Percentiles rank a stretch among this genome's conserved stretches.
Conservation (phyloP, 2,888 invertebrate species). For the Lepidochrysops patricia region DNA sequence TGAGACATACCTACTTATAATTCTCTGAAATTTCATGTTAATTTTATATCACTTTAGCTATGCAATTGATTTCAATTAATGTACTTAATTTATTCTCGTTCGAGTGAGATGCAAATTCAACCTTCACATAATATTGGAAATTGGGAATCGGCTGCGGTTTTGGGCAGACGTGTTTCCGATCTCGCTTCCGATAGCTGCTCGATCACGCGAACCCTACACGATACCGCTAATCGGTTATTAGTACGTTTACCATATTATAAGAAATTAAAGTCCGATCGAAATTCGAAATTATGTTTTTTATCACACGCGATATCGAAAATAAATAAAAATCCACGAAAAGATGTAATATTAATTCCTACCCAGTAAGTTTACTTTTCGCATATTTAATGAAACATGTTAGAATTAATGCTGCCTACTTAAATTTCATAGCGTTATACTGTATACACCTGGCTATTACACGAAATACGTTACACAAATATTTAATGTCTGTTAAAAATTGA, state of each 20-base stretch:
- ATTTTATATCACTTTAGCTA: not conserved
- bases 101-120: slow-evolving; percentile 38
- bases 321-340: not conserved
- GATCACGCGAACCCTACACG: slow-evolving; percentile 59
- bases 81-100: not conserved
- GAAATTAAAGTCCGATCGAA: slow-evolving; percentile 2
- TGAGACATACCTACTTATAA: slow-evolving; percentile 7
- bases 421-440: not conserved
- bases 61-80: not conserved
- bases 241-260: slow-evolving; percentile 5
- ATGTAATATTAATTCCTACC: not conserved
- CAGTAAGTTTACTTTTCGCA: not conserved
- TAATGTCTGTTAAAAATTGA: not conserved
- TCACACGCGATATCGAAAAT: not conserved
- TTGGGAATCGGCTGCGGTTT: slow-evolving; percentile 69
- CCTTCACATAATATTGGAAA: slow-evolving; percentile 63
- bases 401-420: not conserved
- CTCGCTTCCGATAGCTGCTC: slow-evolving; percentile 51
- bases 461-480: not conserved
- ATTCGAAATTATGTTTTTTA: not conserved
- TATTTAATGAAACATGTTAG: not conserved
- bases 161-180: slow-evolving; percentile 67
- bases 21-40: not conserved
- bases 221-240: slow-evolving; percentile 26
- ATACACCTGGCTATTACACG: not conserved